Conservation (phyloP, 2,113 vertebrate genomes). For the Rissa tridactyla region DNA sequence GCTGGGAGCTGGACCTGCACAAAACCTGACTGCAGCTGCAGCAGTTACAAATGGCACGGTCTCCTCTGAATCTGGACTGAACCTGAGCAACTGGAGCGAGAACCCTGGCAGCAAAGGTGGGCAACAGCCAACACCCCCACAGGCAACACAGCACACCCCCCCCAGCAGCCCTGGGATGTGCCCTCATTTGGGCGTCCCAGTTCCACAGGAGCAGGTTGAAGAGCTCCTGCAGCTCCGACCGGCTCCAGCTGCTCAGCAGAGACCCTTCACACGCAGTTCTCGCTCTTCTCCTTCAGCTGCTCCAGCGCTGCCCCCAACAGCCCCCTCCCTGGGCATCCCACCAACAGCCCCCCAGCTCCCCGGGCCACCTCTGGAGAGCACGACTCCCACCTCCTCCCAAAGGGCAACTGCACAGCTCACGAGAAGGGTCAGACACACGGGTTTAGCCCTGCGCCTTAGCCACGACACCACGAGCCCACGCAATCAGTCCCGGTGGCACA, state of each 20-base stretch:
- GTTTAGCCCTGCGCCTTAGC: not conserved
- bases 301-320: not conserved
- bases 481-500: not conserved
- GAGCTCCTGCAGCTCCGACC: not conserved
- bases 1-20: not conserved
- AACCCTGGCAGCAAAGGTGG: not conserved
- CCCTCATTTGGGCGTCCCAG: not conserved
- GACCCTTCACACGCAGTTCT: not conserved
- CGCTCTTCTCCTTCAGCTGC: not conserved
- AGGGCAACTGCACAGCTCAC: not conserved
- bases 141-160: not conserved
- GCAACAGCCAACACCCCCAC: not conserved
- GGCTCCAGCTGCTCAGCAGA: not conserved
- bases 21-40: not conserved
- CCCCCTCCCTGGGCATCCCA: not conserved
- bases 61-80: not conserved
- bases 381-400: fast-evolving
- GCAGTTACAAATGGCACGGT: not conserved
- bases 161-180: not conserved
- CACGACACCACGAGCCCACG: not conserved
- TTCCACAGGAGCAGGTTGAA: not conserved
- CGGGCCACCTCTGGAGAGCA: not conserved
- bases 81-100: not conserved
- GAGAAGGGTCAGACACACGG: not conserved
- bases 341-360: fast-evolving